A percentile compares a stretch with the other conserved stretches of the same genome.
These are phyloP conservation scores for Parthenolecanium corni DNA, from an alignment of 2,888 invertebrate species.

Conservation along the genomic window DNA sequence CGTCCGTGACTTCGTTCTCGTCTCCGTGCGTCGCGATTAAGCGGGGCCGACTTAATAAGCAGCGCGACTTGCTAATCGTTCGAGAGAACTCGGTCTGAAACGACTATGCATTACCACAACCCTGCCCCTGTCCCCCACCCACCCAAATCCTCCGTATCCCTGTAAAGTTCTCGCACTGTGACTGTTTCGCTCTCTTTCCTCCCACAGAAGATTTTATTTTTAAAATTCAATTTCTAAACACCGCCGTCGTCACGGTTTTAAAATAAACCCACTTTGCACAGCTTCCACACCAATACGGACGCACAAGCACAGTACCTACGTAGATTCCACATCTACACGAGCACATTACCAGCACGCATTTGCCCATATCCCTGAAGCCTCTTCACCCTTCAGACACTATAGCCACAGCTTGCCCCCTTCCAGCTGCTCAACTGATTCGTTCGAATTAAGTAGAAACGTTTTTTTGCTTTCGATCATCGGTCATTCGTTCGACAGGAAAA, in stretches of 20 bases:
- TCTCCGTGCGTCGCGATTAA: too few relatives aligned
- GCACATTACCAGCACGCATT: too few relatives aligned
- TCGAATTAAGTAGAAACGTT: slow-evolving; percentile 2
- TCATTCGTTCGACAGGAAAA: neutral
- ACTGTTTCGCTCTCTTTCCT: slow-evolving; percentile 13
- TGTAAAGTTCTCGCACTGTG: too few relatives aligned
- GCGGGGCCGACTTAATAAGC: too few relatives aligned
- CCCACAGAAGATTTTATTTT: slow-evolving; percentile 20
- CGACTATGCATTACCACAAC: slow-evolving; percentile 1
- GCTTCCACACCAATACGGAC: slow-evolving; percentile 1
- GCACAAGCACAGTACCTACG: neutral
- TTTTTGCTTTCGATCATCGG: too few relatives aligned
- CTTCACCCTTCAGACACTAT: too few relatives aligned
- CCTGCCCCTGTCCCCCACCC: too few relatives aligned
- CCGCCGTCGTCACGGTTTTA: slow-evolving; percentile 26
- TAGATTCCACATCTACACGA: neutral
- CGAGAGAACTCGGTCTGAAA: slow-evolving; percentile 7
- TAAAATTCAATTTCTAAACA: slow-evolving; percentile 24
- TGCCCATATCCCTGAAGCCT: too few relatives aligned
- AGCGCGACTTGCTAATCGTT: slow-evolving; percentile 21
- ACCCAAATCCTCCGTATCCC: too few relatives aligned
- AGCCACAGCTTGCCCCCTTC: too few relatives aligned
- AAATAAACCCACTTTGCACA: slow-evolving; percentile 24
- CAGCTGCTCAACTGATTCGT: neutral
- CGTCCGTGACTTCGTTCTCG: too few relatives aligned